Evolutionary conservation across 1,140 invertebrate species (phyloP).

Genomic region (Diabrotica virgifera): DNA sequence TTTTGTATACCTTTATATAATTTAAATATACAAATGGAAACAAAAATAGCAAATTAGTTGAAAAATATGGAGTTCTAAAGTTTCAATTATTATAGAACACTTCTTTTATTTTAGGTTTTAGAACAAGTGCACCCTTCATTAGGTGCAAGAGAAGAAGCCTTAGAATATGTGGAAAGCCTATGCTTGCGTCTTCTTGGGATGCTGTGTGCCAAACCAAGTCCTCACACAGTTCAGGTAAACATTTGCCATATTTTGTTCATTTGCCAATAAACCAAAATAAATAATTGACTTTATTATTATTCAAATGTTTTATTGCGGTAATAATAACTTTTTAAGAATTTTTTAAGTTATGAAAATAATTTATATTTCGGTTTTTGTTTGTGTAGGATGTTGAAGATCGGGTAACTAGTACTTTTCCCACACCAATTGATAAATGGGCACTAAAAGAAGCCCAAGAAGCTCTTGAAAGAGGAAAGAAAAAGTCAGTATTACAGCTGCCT

Average conservation of each 20-base stretch:
- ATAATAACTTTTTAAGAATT: neutral
- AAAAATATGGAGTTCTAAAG: too few relatives aligned
- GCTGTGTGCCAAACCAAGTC: conserved; percentile 81
- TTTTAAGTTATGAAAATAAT: neutral
- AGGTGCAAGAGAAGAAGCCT: conserved; percentile 82
- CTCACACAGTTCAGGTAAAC: conserved; percentile 66
- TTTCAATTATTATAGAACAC: too few relatives aligned
- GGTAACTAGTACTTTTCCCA: conserved; percentile 87
- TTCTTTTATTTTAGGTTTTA: conserved; percentile 64
- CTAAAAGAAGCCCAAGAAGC: conserved; percentile 83
- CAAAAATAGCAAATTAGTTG: too few relatives aligned
- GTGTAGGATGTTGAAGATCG: conserved; percentile 86
- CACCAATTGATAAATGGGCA: conserved; percentile 91
- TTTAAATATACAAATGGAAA: too few relatives aligned
- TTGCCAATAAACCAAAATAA: neutral
- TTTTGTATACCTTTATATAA: too few relatives aligned
- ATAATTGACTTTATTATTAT: neutral
- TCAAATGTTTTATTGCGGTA: neutral
- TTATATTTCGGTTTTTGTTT: neutral
- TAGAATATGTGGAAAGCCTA: conserved; percentile 89
- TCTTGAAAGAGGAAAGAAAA: conserved; percentile 78
- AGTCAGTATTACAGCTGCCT: conserved; percentile 78
- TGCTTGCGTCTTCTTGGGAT: conserved; percentile 84
- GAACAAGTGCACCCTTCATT: conserved; percentile 87
- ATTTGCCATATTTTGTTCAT: neutral